A percentile compares a stretch with the other conserved stretches of the same genome.
Evolutionary conservation across 2,113 vertebrate genomes (phyloP).

Genomic region (Lepisosteus osseus): DNA sequence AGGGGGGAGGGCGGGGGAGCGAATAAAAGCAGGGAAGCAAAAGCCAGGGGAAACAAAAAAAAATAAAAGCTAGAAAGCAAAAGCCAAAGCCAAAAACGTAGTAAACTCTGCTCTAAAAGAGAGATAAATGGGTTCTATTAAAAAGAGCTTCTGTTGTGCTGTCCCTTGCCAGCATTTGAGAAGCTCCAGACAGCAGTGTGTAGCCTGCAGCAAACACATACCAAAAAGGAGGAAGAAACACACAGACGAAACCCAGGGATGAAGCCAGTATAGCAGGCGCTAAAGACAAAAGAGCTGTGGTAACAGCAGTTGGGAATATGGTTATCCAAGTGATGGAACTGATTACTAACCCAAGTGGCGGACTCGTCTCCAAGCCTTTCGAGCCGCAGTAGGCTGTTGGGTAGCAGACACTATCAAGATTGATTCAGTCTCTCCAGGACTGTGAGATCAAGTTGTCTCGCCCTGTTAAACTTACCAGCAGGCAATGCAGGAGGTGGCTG

Average conservation of each 20-base stretch:
- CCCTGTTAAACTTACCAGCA: not conserved
- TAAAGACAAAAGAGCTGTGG: too few species aligned
- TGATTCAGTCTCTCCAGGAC: not conserved
- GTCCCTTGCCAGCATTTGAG: not conserved
- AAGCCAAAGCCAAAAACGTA: too few species aligned
- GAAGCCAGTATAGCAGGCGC: too few species aligned
- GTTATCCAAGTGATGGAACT: not conserved
- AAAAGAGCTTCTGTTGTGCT: slow-evolving; percentile 1
- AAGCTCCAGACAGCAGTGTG: not conserved
- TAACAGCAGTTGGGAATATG: not conserved
- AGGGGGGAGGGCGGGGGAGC: not conserved
- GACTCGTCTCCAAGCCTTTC: not conserved
- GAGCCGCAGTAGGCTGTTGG: too few species aligned
- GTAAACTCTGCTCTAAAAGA: not conserved
- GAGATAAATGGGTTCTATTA: slow-evolving; percentile 23
- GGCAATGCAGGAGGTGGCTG: not conserved
- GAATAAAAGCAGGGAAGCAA: not conserved
- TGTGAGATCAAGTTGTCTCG: not conserved
- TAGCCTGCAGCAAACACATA: not conserved
- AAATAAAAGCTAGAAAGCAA: too few species aligned
- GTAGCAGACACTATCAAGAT: not conserved
- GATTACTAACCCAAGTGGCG: not conserved
- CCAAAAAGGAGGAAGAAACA: too few species aligned
- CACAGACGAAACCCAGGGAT: too few species aligned
- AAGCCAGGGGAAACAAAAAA: not conserved